A percentile compares a stretch with the other conserved stretches of the same genome.
phyloP scores from a whole-genome alignment of 2,797 vertebrate genomes.

The Dryobates pubescens region DNA sequence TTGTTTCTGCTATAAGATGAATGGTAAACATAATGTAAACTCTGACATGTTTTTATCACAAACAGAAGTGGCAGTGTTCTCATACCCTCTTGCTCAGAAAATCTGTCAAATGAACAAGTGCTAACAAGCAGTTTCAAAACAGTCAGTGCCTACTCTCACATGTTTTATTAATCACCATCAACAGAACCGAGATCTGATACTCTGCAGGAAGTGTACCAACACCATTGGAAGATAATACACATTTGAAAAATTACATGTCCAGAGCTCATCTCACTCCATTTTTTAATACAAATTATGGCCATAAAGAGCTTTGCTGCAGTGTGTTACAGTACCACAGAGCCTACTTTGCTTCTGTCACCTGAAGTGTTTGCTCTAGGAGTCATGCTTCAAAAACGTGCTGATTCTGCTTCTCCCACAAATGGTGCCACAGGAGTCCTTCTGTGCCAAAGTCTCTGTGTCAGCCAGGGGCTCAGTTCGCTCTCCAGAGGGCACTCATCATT shows the following conservation, averaged over 20 bases:
- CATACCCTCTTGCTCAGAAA: background rate
- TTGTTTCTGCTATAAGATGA: background rate
- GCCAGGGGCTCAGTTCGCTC: background rate
- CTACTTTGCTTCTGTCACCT: background rate
- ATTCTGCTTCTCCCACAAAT: background rate
- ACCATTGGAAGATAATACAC: background rate
- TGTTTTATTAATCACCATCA: slow-evolving; percentile 36
- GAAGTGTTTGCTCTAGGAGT: background rate
- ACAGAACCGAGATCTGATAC: background rate
- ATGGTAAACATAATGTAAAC: background rate
- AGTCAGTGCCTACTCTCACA: background rate
- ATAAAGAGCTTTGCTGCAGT: background rate
- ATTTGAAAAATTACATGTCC: background rate
- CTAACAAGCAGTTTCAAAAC: slow-evolving; percentile 31
- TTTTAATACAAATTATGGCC: background rate
- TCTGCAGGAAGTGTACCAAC: background rate
- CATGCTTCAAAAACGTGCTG: background rate
- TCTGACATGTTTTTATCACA: background rate
- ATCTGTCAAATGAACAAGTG: slow-evolving; percentile 14
- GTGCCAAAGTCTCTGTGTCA: accelerated
- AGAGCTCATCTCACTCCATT: background rate
- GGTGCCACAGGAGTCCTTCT: background rate
- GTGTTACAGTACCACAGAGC: background rate
- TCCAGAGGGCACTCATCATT: background rate
- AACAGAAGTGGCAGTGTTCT: background rate